Percentiles rank a stretch among this genome's conserved stretches.
Conservation (phyloP, 2,888 invertebrate species). For the Ptychoptera contaminata region DNA sequence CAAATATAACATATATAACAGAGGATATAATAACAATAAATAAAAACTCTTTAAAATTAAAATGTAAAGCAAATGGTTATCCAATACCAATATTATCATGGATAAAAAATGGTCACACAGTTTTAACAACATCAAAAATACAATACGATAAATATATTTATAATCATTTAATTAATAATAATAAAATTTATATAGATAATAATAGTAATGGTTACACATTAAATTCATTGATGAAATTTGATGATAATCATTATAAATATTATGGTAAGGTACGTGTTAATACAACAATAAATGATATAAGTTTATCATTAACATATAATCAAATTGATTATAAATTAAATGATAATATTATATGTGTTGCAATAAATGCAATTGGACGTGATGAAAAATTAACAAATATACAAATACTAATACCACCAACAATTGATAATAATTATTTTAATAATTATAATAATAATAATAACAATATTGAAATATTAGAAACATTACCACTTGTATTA, state of each 20-base stretch:
- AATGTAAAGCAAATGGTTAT: conserved; percentile 40
- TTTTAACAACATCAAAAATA: conserved; percentile 9
- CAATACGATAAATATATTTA: background rate
- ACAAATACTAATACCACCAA: conserved; percentile 25
- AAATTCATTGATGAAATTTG: conserved; percentile 3
- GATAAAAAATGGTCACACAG: conserved; percentile 34
- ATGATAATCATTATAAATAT: conserved; percentile 12
- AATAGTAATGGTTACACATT: conserved; percentile 8
- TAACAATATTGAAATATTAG: conserved; percentile 25
- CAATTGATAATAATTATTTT: background rate
- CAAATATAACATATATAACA: conserved; percentile 11
- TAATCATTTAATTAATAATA: background rate
- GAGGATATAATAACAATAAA: conserved; percentile 6
- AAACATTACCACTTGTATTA: conserved; percentile 32
- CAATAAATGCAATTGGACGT: conserved; percentile 37
- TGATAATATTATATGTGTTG: conserved; percentile 29
- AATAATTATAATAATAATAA: conserved; percentile 7
- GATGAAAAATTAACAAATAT: conserved; percentile 27
- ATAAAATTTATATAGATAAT: conserved; percentile 14
- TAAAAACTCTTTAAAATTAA: conserved; percentile 10
- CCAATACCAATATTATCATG: conserved; percentile 42
- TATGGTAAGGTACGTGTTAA: conserved; percentile 25
- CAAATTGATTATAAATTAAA: conserved; percentile 10
- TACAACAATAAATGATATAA: conserved; percentile 5
- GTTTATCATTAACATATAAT: conserved; percentile 11